Conservation (phyloP, 2,113 vertebrate species). For the Oxyura jamaicensis region DNA sequence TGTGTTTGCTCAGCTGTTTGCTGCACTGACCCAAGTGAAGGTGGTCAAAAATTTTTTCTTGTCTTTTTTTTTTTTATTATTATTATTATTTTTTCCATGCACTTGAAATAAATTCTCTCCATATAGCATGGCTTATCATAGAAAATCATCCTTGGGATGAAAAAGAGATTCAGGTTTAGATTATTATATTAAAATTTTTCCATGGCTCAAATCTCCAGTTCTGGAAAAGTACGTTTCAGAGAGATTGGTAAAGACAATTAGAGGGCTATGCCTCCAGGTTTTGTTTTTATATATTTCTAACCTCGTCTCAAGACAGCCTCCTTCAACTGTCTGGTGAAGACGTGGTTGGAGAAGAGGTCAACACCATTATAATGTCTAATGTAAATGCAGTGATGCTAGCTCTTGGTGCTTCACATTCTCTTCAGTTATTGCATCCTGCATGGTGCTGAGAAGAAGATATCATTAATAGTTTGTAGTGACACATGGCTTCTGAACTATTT, state of each 20-base stretch:
- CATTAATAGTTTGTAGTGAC: slow-evolving; percentile 48
- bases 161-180: neutral
- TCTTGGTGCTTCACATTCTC: neutral
- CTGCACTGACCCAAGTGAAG: neutral
- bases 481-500: slow-evolving; percentile 6
- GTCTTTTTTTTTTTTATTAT: neutral
- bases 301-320: neutral
- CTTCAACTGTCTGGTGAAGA: neutral
- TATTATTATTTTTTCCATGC: neutral
- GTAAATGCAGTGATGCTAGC: neutral
- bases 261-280: neutral
- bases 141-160: neutral
- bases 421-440: neutral
- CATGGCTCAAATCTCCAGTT: neutral
- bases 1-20: neutral
- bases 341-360: neutral
- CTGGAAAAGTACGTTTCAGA: neutral
- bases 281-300: neutral
- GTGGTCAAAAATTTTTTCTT: neutral
- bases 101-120: neutral
- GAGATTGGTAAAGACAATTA: neutral
- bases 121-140: neutral
- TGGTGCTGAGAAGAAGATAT: neutral
- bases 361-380: neutral
- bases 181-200: neutral